A percentile compares a stretch with the other conserved stretches of the same genome.
These are phyloP conservation scores for Falco punctatus DNA, from an alignment of 2,113 vertebrate species.

Conservation along the genomic window DNA sequence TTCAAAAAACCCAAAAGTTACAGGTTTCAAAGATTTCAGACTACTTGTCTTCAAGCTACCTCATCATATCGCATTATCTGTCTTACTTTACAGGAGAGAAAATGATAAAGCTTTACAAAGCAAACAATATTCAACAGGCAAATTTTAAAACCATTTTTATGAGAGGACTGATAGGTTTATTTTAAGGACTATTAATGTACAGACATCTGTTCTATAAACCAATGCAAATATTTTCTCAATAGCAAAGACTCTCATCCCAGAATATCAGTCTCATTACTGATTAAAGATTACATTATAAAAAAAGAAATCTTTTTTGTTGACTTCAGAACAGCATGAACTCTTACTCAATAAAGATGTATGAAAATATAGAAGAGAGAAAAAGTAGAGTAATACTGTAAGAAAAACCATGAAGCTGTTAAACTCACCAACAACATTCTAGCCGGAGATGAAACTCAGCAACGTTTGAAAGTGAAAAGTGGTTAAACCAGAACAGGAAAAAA, in stretches of 20 bases:
- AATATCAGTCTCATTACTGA: neutral
- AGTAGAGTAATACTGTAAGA: neutral
- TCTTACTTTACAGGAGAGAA: neutral
- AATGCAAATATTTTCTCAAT: neutral
- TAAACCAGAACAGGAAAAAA: conserved; percentile 1
- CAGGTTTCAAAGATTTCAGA: neutral
- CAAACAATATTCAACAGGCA: neutral
- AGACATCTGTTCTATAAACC: neutral
- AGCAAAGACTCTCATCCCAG: neutral
- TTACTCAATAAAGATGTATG: neutral
- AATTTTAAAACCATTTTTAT: neutral
- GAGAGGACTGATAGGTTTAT: neutral
- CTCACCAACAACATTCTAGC: neutral
- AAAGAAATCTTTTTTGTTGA: neutral
- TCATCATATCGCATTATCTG: neutral
- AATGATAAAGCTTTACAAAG: neutral
- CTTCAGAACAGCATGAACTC: neutral
- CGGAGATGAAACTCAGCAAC: conserved; percentile 17
- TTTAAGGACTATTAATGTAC: neutral
- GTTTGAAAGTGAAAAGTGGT: conserved; percentile 12
- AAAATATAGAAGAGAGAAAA: neutral
- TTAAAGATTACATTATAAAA: neutral
- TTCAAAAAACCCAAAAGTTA: neutral
- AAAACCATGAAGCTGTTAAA: neutral
- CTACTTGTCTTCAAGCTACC: neutral